Evolutionary conservation across 2,888 invertebrate species (phyloP).

Genomic region (Pheosia gnoma): DNA sequence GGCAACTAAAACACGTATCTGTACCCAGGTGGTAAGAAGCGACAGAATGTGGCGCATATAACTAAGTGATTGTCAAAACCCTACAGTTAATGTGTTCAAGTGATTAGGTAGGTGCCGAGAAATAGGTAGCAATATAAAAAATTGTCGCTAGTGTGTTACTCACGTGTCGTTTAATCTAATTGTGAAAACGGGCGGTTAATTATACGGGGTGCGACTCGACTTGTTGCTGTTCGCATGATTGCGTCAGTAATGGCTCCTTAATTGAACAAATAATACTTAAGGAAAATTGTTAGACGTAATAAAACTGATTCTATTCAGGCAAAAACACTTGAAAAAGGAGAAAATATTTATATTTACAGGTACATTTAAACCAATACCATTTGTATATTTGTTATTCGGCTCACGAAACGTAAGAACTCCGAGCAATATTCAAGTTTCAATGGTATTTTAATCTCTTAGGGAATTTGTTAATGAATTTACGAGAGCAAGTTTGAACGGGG

Average conservation of each 20-base stretch:
- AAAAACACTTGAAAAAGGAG: background rate
- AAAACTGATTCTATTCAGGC: background rate
- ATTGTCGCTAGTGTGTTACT: slow-evolving; percentile 8
- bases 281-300: background rate
- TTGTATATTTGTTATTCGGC: slow-evolving; percentile 6
- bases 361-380: background rate
- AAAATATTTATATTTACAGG: background rate
- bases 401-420: slow-evolving; percentile 15
- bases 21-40: no score
- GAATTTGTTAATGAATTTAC: slow-evolving; percentile 36
- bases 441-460: slow-evolving; percentile 30
- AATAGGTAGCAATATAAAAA: no score
- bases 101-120: no score
- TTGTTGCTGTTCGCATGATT: slow-evolving; percentile 2
- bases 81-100: no score
- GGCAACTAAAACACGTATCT: no score
- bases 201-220: slow-evolving; percentile 4
- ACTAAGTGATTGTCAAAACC: no score
- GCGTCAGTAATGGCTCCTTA: background rate
- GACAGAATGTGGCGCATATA: no score
- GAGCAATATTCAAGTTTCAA: slow-evolving; percentile 34
- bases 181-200: slow-evolving; percentile 14
- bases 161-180: slow-evolving; percentile 18
- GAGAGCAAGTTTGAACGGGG: slow-evolving; percentile 12
- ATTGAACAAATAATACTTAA: background rate